Evolutionary conservation across 2,113 vertebrate species (phyloP).

Genomic region (Motacilla tschutschensis): DNA sequence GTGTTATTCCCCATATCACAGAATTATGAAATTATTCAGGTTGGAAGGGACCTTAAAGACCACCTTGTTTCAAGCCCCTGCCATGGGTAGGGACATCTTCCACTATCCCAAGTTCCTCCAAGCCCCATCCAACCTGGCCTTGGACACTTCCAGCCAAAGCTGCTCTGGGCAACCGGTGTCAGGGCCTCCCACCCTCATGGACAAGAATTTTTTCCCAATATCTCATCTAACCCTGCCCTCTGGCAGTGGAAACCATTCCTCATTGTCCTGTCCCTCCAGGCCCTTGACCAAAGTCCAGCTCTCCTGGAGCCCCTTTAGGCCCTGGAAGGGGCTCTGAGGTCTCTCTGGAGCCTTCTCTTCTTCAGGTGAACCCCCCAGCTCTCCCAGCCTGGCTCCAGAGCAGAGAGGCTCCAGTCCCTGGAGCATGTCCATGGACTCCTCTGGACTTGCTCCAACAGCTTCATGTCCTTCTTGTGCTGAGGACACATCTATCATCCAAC

Average conservation of each 20-base stretch:
- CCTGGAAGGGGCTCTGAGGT: neutral
- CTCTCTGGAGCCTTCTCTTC: neutral
- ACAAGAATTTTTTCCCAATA: neutral
- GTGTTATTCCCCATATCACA: neutral
- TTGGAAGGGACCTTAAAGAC: neutral
- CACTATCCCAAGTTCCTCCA: neutral
- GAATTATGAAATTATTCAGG: neutral
- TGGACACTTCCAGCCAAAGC: neutral
- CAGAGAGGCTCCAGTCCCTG: neutral
- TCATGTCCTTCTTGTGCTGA: neutral
- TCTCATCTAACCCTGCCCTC: neutral
- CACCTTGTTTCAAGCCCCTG: neutral
- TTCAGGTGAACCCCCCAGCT: neutral
- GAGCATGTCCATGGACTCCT: neutral
- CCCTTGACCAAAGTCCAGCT: neutral
- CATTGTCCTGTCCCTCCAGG: neutral
- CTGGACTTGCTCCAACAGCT: neutral
- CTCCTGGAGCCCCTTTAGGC: neutral
- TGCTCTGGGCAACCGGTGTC: neutral
- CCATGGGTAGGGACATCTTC: neutral
- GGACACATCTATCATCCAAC: neutral
- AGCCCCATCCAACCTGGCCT: accelerated
- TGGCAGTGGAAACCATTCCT: neutral
- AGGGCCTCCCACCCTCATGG: neutral
- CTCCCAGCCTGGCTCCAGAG: neutral